Evolutionary conservation across 37 sponge, comb jelly and placozoan species (phyloP), one percentile per base, ranked within the genome.

Genomic region (Hormiphora californensis): DNA sequence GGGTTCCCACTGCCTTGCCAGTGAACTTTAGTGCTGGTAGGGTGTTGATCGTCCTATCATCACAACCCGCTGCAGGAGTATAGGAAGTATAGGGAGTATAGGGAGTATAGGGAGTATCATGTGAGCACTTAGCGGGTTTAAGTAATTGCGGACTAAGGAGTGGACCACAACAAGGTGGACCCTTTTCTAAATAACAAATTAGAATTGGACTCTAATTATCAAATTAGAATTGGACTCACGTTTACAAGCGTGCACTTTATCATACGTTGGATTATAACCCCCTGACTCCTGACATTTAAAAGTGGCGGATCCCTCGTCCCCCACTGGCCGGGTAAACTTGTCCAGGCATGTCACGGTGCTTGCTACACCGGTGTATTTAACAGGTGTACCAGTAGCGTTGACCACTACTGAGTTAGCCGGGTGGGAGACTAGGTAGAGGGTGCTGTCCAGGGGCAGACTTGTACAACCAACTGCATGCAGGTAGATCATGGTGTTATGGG

Each of bases 391-490:
- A n/a, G n/a, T n/a, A n/a, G n/a, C n/a, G n/a, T n/a, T n/a, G n/a
- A n/a, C n/a, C n/a, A n/a, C n/a, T n/a, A n/a, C n/a, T n/a, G n/a
- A 23, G n/a, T 12, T 30, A 57, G 61, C 30, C 61, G 61, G 61
- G 27, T 57, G 27, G n/a, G 61, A 5, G n/a, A 57, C 27, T 5
- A 5, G n/a, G 61, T 57, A 57, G 61, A 57, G 61, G 23, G 61
- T 57, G 27, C 61, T 57, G 61, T 57, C 61, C 7, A 57, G 61
- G 7, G 61, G n/a, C 61, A 57, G 27, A 19, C 61, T 30, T 4
- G 61, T 12, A 57, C 61, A 57, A 57, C 61, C 61, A 23, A 57
- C 61, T 57, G n/a, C n/a, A n/a, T n/a, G n/a, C n/a, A n/a, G n/a
- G n/a, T n/a, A n/a, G n/a, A n/a, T n/a, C n/a, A n/a, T n/a, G n/a